Evolutionary conservation across 2,888 invertebrate genomes (phyloP).

Genomic region (Machimus atricapillus): DNA sequence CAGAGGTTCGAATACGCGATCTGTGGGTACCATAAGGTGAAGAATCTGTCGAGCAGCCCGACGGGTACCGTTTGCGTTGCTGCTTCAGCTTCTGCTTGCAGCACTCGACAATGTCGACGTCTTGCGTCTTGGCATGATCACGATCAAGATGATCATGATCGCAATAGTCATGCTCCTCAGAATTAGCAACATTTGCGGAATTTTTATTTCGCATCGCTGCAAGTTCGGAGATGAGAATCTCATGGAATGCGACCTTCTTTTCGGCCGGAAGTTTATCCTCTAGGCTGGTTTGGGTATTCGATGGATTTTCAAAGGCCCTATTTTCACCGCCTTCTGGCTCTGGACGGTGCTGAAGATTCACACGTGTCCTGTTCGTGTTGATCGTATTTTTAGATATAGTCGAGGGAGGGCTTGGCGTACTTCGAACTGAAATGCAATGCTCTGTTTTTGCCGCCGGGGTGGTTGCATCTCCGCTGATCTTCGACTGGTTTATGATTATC

Average conservation of each 20-base stretch:
- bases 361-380: slow-evolving; percentile 13
- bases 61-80: slow-evolving; percentile 58
- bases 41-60: slow-evolving; percentile 61
- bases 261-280: slow-evolving; percentile 52
- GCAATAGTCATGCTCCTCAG: slow-evolving; percentile 23
- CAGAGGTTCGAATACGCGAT: slow-evolving; percentile 62
- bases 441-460: slow-evolving; percentile 23
- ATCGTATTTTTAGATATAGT: neutral
- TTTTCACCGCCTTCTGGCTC: slow-evolving; percentile 48
- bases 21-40: slow-evolving; percentile 61
- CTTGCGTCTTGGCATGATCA: slow-evolving; percentile 48
- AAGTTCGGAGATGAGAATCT: slow-evolving; percentile 74
- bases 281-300: neutral
- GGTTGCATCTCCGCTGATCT: neutral
- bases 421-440: slow-evolving; percentile 46
- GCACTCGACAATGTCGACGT: neutral
- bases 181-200: neutral
- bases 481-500: slow-evolving; percentile 58
- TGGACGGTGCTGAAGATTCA: slow-evolving; percentile 45
- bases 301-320: neutral
- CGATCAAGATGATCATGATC: slow-evolving; percentile 4
- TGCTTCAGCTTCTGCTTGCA: slow-evolving; percentile 35
- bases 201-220: slow-evolving; percentile 68
- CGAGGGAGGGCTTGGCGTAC: slow-evolving; percentile 30
- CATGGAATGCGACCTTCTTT: slow-evolving; percentile 65